Evolutionary conservation across 2,797 vertebrate species (phyloP), one percentile per base, ranked within the genome.

Genomic region (Kryptolebias ocellatus): DNA sequence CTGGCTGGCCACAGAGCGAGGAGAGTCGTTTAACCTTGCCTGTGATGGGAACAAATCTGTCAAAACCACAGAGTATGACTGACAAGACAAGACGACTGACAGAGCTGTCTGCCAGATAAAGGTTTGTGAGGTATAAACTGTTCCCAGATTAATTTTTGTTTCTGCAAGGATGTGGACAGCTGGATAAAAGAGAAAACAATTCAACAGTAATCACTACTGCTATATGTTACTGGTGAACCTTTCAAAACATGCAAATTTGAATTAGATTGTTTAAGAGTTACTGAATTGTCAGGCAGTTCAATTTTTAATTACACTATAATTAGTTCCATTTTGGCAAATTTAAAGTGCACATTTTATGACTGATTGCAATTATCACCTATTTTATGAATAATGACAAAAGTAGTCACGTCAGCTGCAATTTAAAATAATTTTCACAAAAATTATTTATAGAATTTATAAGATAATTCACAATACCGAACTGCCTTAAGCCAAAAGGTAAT

Each of bases 61-160:
- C 90, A 90, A 79, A 83, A 77, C 66, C 74, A 84, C 62, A 72
- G 66, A 67, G 78, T 76, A 81, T 84, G 82, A 90, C 84, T 89
- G 88, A 87, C 83, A 86, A 70, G 68, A 85, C 76, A 58, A 64
- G 72, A 74, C 73, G 83, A 81, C 72, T 83, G 87, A 90, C 89
- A 84, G 87, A 72, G 78, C 80, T 85, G 85, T 83, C 86, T 68
- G 84, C 70, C 20, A 53, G 70, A 72, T 84, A 76, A 83, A 82
- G 81, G 70, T 72, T 81, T 80, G 62, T 63, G 39, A 24, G 64
- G 16, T 27, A 24, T 37, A 6, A 74, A 60, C 20, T 60, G 14
- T 0, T 52, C 34, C 62, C n/a, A 56, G 53, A 34, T 3, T 29
- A 34, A 9, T 37, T 61, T 24, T 55, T 60, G 34, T 44, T 61